A percentile compares a stretch with the other conserved stretches of the same genome.
These are phyloP conservation scores for Pseudomyrmex dendroicus DNA, from an alignment of 1,140 invertebrate species.

Conservation along the genomic window DNA sequence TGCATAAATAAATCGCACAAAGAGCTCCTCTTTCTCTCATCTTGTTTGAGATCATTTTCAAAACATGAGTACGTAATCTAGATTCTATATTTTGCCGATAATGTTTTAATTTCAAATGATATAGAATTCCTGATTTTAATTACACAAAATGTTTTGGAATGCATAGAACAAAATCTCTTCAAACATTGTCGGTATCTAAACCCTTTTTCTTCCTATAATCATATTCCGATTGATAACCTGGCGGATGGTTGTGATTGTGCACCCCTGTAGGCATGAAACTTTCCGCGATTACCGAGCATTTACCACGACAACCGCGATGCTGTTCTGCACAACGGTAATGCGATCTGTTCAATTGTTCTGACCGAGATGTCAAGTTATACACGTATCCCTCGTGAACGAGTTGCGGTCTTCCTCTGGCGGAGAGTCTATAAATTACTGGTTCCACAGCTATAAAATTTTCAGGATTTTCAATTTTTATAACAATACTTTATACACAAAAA, in stretches of 20 bases:
- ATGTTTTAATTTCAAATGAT: conserved; percentile 1
- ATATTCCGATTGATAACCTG: conserved; percentile 76
- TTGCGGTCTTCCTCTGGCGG: conserved; percentile 75
- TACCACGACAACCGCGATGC: conserved; percentile 78
- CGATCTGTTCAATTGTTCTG: conserved; percentile 73
- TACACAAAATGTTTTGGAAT: conserved; percentile 14
- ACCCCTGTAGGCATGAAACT: conserved; percentile 78
- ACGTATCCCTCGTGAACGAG: conserved; percentile 76
- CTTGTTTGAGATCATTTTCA: too few relatives aligned
- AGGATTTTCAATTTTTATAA: background rate
- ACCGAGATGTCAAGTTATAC: conserved; percentile 77
- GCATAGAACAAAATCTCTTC: background rate
- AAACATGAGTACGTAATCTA: background rate
- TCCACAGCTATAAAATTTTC: conserved; percentile 61
- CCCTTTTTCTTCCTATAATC: conserved; percentile 76
- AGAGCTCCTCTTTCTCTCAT: too few relatives aligned
- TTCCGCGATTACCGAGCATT: conserved; percentile 78
- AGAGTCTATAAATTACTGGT: conserved; percentile 76
- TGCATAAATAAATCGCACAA: too few relatives aligned
- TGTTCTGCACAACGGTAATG: conserved; percentile 78
- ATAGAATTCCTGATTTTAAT: background rate
- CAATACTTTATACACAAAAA: background rate
- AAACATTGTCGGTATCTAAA: conserved; percentile 64
- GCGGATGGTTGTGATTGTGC: conserved; percentile 75
- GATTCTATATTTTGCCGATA: conserved; percentile 10